Base-by-base conservation (phyloP, 2,888 invertebrate species). In the Zonitis immaculata region DNA sequence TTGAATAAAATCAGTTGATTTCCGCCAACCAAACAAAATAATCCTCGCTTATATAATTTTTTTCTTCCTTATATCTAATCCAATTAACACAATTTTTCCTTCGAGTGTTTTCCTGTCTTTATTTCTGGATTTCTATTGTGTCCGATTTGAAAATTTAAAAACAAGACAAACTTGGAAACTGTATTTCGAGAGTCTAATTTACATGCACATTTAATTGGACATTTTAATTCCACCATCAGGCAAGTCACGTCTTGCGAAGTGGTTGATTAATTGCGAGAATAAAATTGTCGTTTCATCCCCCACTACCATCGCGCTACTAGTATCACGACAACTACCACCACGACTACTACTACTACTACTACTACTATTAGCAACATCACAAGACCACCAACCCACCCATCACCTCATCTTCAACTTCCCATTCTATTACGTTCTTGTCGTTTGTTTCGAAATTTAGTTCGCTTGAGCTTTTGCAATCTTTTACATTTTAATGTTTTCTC, bases 181-280 rank as follows among this genome's bases (percentile, higher is more conserved):
- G 59, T 64, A 60, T 64, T 67, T 64, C 58, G 62, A 66, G 64
- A 61, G 65, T 64, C 65, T 64, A 65, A 66, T 66, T 66, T 67
- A 62, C 63, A 66, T 66, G 64, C 65, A 59, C 64, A 64, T 62
- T 66, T 66, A 68, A 68, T 68, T 68, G 66, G 68, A 66, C 64
- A 66, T 66, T 66, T 65, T 68, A 62, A 60, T 68, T 65, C 62
- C 55, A 54, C 59, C 59, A 39, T 39, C 39, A 64, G 60, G 58
- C 64, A 45, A 65, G 63, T 64, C 66, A 66, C 66, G 66, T 66
- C 62, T 42, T 47, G 56, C 35, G 49, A 53, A 56, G 56, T 56
- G 56, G 26, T 49, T 56, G 52, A 56, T 52, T 56, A 56, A 56
- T 56, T 52, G 49, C 52, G 22, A 52, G 47, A 54, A 51, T 51